Evolutionary conservation across 2,888 invertebrate genomes (phyloP).

Genomic region (Leucoma salicis): DNA sequence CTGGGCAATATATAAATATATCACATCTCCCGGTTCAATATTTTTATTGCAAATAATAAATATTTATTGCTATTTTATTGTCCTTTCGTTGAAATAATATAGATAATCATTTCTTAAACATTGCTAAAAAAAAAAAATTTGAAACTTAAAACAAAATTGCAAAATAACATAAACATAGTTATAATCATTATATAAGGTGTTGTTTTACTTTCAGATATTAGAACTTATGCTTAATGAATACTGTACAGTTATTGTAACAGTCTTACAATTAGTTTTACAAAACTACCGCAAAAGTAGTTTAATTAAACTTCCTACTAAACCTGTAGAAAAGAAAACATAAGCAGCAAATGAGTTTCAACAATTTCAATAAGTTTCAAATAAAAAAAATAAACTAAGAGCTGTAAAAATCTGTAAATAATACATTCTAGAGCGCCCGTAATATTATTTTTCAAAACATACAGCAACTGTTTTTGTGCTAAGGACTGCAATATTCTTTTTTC

Average conservation of each 20-base stretch:
- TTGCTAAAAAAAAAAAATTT: conserved; percentile 2
- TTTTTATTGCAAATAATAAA: conserved; percentile 26
- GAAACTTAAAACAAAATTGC: conserved; percentile 16
- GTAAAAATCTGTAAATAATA: conserved; percentile 11
- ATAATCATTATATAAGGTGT: conserved; percentile 3
- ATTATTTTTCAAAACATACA: conserved; percentile 13
- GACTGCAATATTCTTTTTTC: not conserved
- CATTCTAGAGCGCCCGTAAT: conserved; percentile 15
- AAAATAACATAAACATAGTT: conserved; percentile 19
- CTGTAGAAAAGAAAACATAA: not conserved
- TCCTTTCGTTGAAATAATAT: conserved; percentile 15
- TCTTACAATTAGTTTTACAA: not conserved
- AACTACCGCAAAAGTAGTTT: not conserved
- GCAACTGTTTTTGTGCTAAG: no score
- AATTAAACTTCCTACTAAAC: not conserved
- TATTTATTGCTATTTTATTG: conserved; percentile 35
- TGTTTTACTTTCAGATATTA: no score
- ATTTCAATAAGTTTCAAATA: conserved; percentile 26
- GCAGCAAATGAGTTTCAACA: conserved; percentile 16
- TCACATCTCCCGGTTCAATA: conserved; percentile 39
- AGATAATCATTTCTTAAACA: conserved; percentile 15
- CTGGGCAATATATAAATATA: conserved; percentile 47
- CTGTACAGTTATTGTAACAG: not conserved
- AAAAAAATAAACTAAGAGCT: not conserved
- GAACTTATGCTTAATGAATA: not conserved